A percentile compares a stretch with the other conserved stretches of the same genome.
Conservation (phyloP, 2,888 invertebrate genomes). For the Sphinx pinastri region DNA sequence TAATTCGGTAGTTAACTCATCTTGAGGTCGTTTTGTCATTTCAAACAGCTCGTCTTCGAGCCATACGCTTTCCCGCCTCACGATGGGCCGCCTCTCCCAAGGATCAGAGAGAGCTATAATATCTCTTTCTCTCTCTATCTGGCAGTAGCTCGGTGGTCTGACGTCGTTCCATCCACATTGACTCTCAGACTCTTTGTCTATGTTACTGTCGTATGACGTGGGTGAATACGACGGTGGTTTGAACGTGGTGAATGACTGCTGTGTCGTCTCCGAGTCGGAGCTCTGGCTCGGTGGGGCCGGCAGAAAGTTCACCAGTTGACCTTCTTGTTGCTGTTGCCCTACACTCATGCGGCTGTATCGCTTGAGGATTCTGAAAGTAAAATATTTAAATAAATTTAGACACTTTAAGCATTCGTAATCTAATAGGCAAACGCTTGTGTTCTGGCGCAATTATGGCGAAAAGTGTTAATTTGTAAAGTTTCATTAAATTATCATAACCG, state of each 20-base stretch:
- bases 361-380: conserved; percentile 81
- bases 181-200: conserved; percentile 74
- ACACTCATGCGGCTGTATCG: conserved; percentile 85
- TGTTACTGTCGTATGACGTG: conserved; percentile 76
- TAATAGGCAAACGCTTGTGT: too few relatives aligned
- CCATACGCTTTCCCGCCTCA: conserved; percentile 85
- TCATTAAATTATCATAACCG: too few relatives aligned
- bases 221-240: conserved; percentile 81
- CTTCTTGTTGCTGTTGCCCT: conserved; percentile 85
- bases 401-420: too few relatives aligned
- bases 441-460: too few relatives aligned
- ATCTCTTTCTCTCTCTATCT: conserved; percentile 70
- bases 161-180: conserved; percentile 83
- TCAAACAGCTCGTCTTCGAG: conserved; percentile 92
- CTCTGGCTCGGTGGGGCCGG: conserved; percentile 84
- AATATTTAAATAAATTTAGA: background rate
- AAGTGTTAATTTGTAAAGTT: too few relatives aligned
- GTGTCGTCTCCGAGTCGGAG: conserved; percentile 70
- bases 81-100: conserved; percentile 79
- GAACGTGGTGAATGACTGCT: conserved; percentile 79
- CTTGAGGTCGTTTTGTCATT: conserved; percentile 93
- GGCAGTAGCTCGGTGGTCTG: conserved; percentile 80
- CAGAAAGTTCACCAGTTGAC: conserved; percentile 90
- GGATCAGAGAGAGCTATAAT: conserved; percentile 75
- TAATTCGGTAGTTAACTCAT: conserved; percentile 87